Base-by-base conservation (phyloP, 2,113 vertebrate species). In the Zosterops japonicus region DNA sequence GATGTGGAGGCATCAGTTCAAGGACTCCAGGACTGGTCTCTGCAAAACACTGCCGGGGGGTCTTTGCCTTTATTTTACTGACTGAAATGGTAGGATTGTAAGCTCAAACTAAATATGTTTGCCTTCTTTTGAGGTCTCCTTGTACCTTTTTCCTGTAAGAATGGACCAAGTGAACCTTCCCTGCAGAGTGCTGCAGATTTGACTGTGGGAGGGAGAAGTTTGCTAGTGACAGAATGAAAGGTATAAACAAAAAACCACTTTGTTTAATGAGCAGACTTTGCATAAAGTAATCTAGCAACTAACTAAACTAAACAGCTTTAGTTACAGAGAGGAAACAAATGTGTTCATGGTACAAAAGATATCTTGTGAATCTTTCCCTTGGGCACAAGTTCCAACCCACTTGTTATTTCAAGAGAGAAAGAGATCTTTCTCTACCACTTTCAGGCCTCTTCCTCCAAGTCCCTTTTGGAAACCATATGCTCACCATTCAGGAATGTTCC, bases 281-380 rank as follows among this genome's bases (percentile, higher is more conserved):
- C 29, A 61, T 57, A 87, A 87, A 91, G 68, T 49, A 52, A 90
- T 81, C 49, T 78, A 94, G 23, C 60, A 95, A 69, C 27, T 65
- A 83, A 83, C 46, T 71, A 91, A 89, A 71, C n/a, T 47, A 79
- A 90, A 76, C 61, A 89, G 25, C 57, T 65, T 85, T 64, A 76
- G 61, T 57, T 91, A 74, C 57, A 89, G 41, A 89, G 71, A 83
- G 70, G 70, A 93, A 95, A 71, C 49, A 89, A 94, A 91, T 85
- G 29, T 76, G 94, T 94, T 87, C 15, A 50, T 50, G 42, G 35
- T 61, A 76, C 75, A 85, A 93, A 95, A 93, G 55, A 44, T 25
- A 83, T n/a, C 64, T 60, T 93, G 52, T 83, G 41, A 80, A 44
- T 79, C 27, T 83, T 84, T 83, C 78, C 81, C 74, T 53, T 47